phyloP scores from a whole-genome alignment of 1,140 invertebrate species.

The Sycophila sp. region DNA sequence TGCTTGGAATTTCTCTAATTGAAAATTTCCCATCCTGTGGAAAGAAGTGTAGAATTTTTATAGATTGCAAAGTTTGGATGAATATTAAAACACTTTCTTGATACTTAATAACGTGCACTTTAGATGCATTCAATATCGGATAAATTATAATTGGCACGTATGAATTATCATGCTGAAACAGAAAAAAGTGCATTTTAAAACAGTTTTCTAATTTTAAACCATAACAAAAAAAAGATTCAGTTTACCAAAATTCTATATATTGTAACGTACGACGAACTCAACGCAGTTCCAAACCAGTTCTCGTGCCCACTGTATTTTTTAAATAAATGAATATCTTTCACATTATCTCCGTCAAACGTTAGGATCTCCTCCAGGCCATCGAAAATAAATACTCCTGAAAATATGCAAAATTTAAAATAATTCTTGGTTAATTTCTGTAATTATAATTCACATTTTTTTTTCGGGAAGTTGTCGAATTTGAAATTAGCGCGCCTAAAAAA shows the following conservation, averaged over 20 bases:
- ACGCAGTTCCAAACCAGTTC: not conserved
- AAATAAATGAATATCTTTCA: slow-evolving; percentile 4
- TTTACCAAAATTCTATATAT: slow-evolving; percentile 6
- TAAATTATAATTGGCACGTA: not conserved
- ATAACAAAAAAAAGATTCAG: not conserved
- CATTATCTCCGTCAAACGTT: not conserved
- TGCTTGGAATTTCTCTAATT: not conserved
- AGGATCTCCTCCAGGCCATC: slow-evolving; percentile 4
- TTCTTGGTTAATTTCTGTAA: not conserved
- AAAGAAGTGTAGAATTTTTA: not conserved
- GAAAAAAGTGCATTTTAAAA: not conserved
- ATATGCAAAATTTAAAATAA: not conserved
- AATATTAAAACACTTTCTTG: not conserved
- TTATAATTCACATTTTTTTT: no score
- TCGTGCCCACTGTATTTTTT: not conserved
- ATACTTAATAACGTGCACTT: not conserved
- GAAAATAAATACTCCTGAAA: slow-evolving; percentile 5
- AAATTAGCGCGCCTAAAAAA: not conserved
- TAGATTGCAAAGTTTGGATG: not conserved
- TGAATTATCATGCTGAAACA: not conserved
- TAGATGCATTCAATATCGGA: not conserved
- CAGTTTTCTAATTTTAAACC: not conserved
- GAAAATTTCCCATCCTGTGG: not conserved
- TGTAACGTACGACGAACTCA: not conserved
- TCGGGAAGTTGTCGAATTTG: no score